Evolutionary conservation across 1,140 invertebrate species (phyloP), one percentile per base, ranked within the genome.

Genomic region (Lepidurus apus): DNA sequence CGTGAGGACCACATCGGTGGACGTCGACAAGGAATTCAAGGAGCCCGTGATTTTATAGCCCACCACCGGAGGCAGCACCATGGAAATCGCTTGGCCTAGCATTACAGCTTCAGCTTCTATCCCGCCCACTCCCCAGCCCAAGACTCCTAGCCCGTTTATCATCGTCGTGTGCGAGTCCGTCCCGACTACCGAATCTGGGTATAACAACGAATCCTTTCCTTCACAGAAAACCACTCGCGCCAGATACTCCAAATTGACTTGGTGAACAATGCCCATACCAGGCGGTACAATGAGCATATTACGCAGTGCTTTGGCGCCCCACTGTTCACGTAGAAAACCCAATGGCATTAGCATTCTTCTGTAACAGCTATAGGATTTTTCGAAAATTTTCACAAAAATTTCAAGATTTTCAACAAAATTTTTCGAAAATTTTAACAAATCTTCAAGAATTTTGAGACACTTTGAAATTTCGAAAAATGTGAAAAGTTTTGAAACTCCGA

Each of bases 101-200:
- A 95, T 95, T 76, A 95, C 94, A 75, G 93, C 93, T 83, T 96
- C 93, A 0, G 93, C 93, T 88, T 95, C 93, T 81, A 95, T 95
- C 53, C 85, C 85, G 82, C 85, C 85, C 76, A 86, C 85, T 84
- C 89, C 91, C 90, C 90, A 92, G 24, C 91, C 91, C 21, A 92
- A 85, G 21, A 92, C 87, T 8, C 91, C 91, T 1, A 90, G 85
- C 3, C 97, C 97, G 85, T 98, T 98, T 75, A 99, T 98, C 97
- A 99, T 99, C 1, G 97, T 98, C 8, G 98, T 99, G 83, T 99
- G 98, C 7, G 95, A 97, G 88, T 99, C 98, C 0, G 97, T 98
- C 11, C 98, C 98, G n/a, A 99, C 97, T 45, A 99, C 91, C 77
- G 94, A 96, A 84, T 99, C 98, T 0, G 97, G 97, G 85, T 97